These are phyloP conservation scores for Scortum barcoo DNA, from an alignment of 2,113 vertebrate species.

Conservation along the genomic window DNA sequence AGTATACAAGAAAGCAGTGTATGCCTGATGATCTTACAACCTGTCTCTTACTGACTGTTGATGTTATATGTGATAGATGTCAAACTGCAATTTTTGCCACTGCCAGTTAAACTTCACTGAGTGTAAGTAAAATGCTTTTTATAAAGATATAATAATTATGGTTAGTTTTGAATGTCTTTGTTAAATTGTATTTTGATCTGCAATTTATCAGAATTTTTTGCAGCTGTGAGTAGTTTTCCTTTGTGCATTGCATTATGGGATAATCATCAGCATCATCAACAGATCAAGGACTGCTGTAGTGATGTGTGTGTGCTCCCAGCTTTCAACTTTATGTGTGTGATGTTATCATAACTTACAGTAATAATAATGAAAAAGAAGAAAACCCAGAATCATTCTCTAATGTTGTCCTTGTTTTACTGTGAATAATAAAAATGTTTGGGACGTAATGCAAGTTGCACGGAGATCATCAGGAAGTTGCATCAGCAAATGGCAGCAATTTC, in stretches of 20 bases:
- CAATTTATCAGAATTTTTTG: not conserved
- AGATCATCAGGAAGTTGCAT: slow-evolving; percentile 64
- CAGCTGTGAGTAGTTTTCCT: not conserved
- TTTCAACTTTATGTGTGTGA: not conserved
- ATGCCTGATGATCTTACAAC: not conserved
- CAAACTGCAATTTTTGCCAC: too few species aligned
- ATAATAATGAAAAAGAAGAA: not conserved
- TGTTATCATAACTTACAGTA: not conserved
- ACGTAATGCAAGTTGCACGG: slow-evolving; percentile 33
- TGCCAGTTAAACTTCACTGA: not conserved
- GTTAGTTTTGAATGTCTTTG: not conserved
- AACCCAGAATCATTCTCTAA: not conserved
- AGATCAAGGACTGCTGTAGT: not conserved
- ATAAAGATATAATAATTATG: too few species aligned
- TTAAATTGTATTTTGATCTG: not conserved
- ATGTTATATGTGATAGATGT: not conserved
- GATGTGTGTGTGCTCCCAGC: not conserved
- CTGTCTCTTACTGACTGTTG: too few species aligned
- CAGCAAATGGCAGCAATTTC: slow-evolving; percentile 39
- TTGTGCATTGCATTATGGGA: slow-evolving; percentile 4
- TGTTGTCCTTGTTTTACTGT: not conserved
- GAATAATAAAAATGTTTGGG: not conserved
- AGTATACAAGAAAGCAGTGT: not conserved
- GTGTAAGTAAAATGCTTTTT: not conserved
- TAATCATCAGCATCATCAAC: not conserved